Base-by-base conservation (phyloP, 2,888 invertebrate genomes). In the Stegophylla sp. region DNA sequence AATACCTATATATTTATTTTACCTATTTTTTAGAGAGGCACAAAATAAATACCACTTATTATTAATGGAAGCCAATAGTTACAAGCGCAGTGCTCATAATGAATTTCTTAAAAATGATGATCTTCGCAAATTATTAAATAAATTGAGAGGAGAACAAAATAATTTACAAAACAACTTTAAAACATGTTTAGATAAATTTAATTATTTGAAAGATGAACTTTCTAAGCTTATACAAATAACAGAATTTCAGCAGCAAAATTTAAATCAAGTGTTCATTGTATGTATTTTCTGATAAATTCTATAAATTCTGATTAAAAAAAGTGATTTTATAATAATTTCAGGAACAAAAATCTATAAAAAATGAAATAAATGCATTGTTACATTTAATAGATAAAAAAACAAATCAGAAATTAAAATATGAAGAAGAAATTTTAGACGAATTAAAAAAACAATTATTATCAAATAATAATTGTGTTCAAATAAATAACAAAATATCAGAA, bases 91-190 rank as follows among this genome's bases (percentile, higher is more conserved):
- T 61, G 88, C 89, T 3, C 86, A 87, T 77, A 90, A 91, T 82
- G 93, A 93, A 86, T 90, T 92, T 89, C 88, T 90, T 79, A 88
- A 88, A 17, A 91, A 93, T 84, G 92, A 91, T 84, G 89, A 90
- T 83, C 85, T 92, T 2, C 89, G 90, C 0, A 87, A 90, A 84
- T 88, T 90, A 75, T 90, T 90, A 84, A 88, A 88, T 67, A 90
- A 91, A 82, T 84, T 91, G 7, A 85, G 87, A 0, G 88, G 88
- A 59, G 92, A 93, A 81, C 87, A 91, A 1, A 87, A 87, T 17
- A 86, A 85, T 59, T 87, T 88, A 56, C 87, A 84, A 71, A 88
- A 87, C 81, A 84, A 86, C 64, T 89, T 88, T 81, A 88, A 90
- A 23, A 85, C 85, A 0, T 91, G 91, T 84, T 88, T 89, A 28